A percentile compares a stretch with the other conserved stretches of the same genome.
These are phyloP conservation scores for Eucera pruinosa DNA, from an alignment of 2,888 invertebrate species.

Conservation along the genomic window DNA sequence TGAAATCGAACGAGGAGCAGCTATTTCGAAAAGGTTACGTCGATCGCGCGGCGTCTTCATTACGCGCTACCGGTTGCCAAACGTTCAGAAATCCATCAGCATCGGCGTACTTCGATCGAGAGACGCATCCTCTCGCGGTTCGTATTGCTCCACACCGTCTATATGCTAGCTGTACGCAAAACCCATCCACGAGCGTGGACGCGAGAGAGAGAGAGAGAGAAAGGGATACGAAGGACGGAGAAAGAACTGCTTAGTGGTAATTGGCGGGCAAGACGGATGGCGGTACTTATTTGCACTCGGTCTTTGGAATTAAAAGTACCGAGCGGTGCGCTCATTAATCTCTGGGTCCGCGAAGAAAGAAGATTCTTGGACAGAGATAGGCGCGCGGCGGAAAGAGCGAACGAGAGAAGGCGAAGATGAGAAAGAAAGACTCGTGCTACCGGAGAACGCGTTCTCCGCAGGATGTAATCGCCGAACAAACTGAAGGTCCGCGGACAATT, in stretches of 20 bases:
- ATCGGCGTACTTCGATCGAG: slow-evolving; percentile 31
- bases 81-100: slow-evolving; percentile 53
- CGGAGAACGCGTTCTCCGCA: slow-evolving; percentile 78
- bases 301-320: slow-evolving; percentile 82
- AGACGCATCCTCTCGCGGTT: slow-evolving; percentile 5
- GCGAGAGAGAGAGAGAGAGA: slow-evolving; percentile 14
- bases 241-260: slow-evolving; percentile 74
- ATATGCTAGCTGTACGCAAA: slow-evolving; percentile 27
- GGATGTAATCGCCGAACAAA: slow-evolving; percentile 81
- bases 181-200: background rate
- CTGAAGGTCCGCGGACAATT: slow-evolving; percentile 81
- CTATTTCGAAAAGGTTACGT: background rate
- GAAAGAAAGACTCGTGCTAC: slow-evolving; percentile 74
- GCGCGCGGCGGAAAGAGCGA: slow-evolving; percentile 45
- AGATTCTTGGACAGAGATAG: slow-evolving; percentile 65
- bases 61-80: slow-evolving; percentile 57
- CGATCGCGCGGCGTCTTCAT: slow-evolving; percentile 55
- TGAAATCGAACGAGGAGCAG: slow-evolving; percentile 3
- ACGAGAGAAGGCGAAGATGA: slow-evolving; percentile 34
- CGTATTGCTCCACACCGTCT: too few species aligned
- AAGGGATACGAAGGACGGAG: slow-evolving; percentile 21
- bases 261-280: slow-evolving; percentile 83
- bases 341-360: slow-evolving; percentile 70
- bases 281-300: slow-evolving; percentile 82
- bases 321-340: slow-evolving; percentile 82